These are phyloP conservation scores for Sialia sialis DNA, from an alignment of 2,113 vertebrate genomes.

Conservation along the genomic window DNA sequence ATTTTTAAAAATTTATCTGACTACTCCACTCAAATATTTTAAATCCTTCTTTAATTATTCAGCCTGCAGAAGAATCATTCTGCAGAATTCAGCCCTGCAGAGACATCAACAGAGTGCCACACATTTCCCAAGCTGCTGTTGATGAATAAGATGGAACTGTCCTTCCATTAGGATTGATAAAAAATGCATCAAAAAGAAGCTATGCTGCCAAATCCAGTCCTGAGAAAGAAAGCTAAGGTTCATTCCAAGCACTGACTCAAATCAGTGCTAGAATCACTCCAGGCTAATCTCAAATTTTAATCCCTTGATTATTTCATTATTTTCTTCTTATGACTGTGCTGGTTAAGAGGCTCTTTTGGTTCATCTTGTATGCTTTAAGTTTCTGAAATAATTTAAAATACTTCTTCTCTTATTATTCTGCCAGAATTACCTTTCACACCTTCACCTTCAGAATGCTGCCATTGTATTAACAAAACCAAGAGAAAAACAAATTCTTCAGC, in stretches of 20 bases:
- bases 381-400: background rate
- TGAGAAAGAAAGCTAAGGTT: background rate
- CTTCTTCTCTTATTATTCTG: background rate
- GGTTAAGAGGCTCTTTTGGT: background rate
- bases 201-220: background rate
- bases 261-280: background rate
- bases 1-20: background rate
- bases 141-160: background rate
- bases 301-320: background rate
- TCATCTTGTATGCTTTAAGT: background rate
- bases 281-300: background rate
- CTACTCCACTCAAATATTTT: background rate
- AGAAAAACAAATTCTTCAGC: background rate
- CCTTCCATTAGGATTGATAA: background rate
- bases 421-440: background rate
- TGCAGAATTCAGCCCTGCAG: no score
- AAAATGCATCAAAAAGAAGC: background rate
- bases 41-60: background rate
- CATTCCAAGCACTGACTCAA: background rate
- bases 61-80: background rate
- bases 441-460: background rate
- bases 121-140: background rate
- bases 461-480: background rate
- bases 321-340: background rate
- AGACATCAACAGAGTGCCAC: background rate